phyloP scores from a whole-genome alignment of 2,113 vertebrate species.

The Anhinga anhinga region DNA sequence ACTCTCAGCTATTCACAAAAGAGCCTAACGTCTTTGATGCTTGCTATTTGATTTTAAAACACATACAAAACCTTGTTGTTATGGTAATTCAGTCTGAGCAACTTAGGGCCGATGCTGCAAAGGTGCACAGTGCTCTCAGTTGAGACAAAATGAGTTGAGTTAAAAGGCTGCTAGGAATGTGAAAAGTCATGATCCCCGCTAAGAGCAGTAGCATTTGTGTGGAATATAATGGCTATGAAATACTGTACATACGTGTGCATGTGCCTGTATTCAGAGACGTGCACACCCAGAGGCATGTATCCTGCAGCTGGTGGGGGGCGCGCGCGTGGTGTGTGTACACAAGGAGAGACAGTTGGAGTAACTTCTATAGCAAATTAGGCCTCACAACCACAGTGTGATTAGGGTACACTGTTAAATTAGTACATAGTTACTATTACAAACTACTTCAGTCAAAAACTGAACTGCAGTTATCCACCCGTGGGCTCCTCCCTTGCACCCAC shows the following conservation, averaged over 20 bases:
- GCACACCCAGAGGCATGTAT: neutral
- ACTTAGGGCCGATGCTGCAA: neutral
- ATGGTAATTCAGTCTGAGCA: neutral
- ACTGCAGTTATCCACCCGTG: neutral
- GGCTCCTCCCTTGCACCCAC: neutral
- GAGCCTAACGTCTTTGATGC: neutral
- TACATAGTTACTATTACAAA: neutral
- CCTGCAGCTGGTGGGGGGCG: neutral
- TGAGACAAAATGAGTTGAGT: neutral
- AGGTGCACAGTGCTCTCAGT: conserved; percentile 23
- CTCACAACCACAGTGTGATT: neutral
- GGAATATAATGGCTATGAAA: neutral
- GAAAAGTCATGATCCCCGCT: neutral
- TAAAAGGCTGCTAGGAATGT: neutral
- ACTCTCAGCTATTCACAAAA: neutral
- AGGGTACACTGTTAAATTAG: neutral
- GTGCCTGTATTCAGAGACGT: fast-evolving
- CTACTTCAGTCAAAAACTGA: neutral
- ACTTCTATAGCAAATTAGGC: neutral
- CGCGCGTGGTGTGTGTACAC: neutral
- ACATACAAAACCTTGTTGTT: neutral
- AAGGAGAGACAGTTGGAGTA: neutral
- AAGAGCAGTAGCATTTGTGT: neutral
- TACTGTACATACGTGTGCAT: neutral
- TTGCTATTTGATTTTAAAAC: neutral